phyloP scores from a whole-genome alignment of 2,797 vertebrate genomes.

The Mycteria americana region DNA sequence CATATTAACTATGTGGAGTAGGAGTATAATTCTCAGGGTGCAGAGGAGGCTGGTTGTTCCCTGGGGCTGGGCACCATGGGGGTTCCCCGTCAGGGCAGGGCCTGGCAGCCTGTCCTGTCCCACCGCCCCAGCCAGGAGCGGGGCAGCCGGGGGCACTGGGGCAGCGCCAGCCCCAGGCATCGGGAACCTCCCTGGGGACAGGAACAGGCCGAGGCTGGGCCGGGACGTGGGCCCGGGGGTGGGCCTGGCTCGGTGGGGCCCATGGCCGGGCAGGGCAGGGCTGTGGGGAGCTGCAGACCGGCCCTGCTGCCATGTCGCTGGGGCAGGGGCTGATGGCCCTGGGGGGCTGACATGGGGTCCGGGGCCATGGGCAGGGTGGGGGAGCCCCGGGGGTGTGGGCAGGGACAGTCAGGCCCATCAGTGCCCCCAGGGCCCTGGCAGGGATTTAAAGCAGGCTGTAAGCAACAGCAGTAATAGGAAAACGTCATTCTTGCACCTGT shows the following conservation, averaged over 20 bases:
- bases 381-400: fast-evolving
- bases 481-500: neutral
- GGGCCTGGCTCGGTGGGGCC: fast-evolving
- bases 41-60: neutral
- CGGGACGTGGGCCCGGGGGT: fast-evolving
- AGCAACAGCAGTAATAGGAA: neutral
- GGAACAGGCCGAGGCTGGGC: fast-evolving
- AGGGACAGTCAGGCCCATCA: neutral
- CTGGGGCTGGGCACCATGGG: fast-evolving
- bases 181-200: fast-evolving
- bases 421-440: neutral
- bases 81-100: neutral
- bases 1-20: neutral
- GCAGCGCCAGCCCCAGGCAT: neutral
- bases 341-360: neutral
- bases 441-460: neutral
- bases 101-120: neutral
- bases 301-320: fast-evolving
- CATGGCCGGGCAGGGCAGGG: too few relatives aligned
- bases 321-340: too few relatives aligned
- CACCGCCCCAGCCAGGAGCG: neutral
- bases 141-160: fast-evolving
- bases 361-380: neutral
- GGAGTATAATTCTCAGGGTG: neutral
- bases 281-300: neutral